Conservation (phyloP, 2,888 invertebrate genomes). For the Dorcus parallelipipedus region DNA sequence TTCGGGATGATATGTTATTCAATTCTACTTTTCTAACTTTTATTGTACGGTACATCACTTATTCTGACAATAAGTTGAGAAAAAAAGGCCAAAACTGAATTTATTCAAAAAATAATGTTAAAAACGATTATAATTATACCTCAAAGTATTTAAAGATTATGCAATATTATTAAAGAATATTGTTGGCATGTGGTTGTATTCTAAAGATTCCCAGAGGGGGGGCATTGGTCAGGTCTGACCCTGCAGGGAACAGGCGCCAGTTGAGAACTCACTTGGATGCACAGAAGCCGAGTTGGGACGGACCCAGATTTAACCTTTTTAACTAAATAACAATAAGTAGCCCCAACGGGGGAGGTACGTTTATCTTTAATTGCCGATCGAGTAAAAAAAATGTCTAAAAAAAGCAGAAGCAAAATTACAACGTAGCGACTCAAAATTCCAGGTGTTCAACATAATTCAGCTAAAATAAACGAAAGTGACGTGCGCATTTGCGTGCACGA, state of each 20-base stretch:
- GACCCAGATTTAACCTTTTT: slow-evolving; percentile 17
- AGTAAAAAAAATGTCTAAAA: no score
- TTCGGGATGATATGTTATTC: no score
- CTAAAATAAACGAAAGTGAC: not conserved
- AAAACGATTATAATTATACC: no score
- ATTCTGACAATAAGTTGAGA: no score
- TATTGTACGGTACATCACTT: no score
- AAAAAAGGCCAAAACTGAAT: no score
- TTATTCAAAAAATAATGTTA: no score
- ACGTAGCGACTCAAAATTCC: no score
- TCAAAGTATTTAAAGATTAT: not conserved
- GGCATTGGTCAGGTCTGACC: slow-evolving; percentile 27
- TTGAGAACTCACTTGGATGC: slow-evolving; percentile 22
- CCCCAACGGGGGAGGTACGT: not conserved
- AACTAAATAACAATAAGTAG: slow-evolving; percentile 1
- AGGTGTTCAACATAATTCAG: no score
- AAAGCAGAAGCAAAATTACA: no score
- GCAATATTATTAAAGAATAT: slow-evolving; percentile 14
- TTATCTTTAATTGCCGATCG: not conserved
- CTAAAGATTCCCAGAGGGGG: slow-evolving; percentile 25
- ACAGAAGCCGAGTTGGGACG: slow-evolving; percentile 25
- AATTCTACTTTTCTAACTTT: no score
- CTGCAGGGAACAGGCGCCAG: slow-evolving; percentile 31
- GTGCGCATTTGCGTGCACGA: no score
- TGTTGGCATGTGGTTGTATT: slow-evolving; percentile 10